Conservation (phyloP, 35 echinoderm and acorn worm species). For the Antedon bifida region DNA sequence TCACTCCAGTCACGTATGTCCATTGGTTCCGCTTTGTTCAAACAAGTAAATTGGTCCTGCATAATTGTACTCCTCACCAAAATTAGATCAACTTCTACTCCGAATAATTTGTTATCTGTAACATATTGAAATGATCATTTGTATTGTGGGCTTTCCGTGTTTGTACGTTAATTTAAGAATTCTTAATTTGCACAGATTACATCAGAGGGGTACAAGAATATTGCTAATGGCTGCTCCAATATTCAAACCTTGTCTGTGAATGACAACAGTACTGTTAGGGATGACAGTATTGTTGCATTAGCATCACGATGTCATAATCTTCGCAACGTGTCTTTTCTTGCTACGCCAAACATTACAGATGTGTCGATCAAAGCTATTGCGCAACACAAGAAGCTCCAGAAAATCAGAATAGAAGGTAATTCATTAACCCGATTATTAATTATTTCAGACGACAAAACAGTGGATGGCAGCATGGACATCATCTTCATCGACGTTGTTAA, state of each 20-base stretch:
- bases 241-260: slow-evolving; percentile 62
- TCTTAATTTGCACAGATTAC: slow-evolving; percentile 43
- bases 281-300: slow-evolving; percentile 72
- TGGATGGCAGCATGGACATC: no score
- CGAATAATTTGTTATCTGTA: no score
- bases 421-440: background rate
- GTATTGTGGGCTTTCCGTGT: no score
- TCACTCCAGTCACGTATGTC: no score
- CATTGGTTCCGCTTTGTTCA: no score
- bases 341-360: slow-evolving; percentile 76
- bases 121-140: no score
- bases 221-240: slow-evolving; percentile 77
- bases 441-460: background rate
- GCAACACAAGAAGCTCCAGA: slow-evolving; percentile 60
- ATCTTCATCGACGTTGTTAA: no score
- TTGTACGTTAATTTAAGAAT: no score
- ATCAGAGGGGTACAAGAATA: slow-evolving; percentile 75
- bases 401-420: slow-evolving; percentile 78
- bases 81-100: no score
- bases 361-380: slow-evolving; percentile 56
- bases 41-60: no score
- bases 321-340: slow-evolving; percentile 42
- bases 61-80: no score
- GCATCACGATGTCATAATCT: slow-evolving; percentile 74
- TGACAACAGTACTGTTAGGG: slow-evolving; percentile 60